These are phyloP conservation scores for Scolanthus callimorphus DNA, from an alignment of 92 coral and sea anemone genomes.

Conservation along the genomic window DNA sequence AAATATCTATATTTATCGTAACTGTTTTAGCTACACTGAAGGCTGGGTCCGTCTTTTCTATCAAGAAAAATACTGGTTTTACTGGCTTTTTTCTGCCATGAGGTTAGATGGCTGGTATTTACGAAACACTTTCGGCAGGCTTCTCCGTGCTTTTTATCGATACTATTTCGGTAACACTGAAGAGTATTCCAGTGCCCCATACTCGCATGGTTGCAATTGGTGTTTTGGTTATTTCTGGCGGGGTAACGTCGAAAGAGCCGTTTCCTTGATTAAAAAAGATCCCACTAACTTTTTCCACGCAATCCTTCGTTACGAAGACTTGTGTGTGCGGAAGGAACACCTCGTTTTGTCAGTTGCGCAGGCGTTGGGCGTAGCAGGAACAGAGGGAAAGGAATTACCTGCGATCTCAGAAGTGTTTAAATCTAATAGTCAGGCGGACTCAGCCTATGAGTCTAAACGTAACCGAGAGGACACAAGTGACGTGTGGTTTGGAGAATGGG, in stretches of 20 bases:
- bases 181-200: neutral
- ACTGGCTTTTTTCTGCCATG: neutral
- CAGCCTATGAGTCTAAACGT: neutral
- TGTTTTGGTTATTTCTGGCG: neutral
- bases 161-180: neutral
- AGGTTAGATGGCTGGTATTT: neutral
- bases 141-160: neutral
- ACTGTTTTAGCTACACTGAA: neutral
- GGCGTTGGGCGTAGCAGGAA: neutral
- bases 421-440: neutral
- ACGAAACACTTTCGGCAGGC: neutral
- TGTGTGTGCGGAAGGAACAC: neutral
- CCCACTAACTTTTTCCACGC: neutral
- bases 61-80: neutral
- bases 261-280: neutral
- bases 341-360: neutral
- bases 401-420: neutral
- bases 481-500: constrained; percentile 6
- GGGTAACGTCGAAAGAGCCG: neutral
- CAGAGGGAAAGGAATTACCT: neutral
- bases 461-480: neutral
- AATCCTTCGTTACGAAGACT: constrained; percentile 1
- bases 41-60: neutral
- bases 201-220: neutral
- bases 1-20: neutral